Conservation (phyloP, 2,797 vertebrate species). For the Oryzias sinensis region DNA sequence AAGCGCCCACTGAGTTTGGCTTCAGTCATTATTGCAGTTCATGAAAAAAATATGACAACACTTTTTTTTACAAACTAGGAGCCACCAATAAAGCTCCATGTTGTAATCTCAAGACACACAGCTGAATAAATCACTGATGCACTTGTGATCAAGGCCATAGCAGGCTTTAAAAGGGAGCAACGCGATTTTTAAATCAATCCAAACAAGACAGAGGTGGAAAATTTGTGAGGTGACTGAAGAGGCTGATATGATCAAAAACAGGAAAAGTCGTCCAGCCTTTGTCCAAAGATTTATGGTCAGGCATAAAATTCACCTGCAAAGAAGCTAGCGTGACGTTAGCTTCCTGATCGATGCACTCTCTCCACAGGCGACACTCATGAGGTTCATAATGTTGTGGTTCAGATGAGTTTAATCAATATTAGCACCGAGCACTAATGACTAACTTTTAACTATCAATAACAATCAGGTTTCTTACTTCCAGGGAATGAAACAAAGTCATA, state of each 20-base stretch:
- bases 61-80: neutral
- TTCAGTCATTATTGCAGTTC: neutral
- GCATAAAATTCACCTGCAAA: neutral
- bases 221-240: neutral
- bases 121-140: conserved; percentile 1
- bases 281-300: neutral
- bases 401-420: neutral
- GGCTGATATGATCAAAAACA: neutral
- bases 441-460: neutral
- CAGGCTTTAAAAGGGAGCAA: neutral
- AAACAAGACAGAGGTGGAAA: neutral
- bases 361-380: neutral
- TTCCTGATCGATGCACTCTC: neutral
- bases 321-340: neutral
- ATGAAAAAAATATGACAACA: neutral
- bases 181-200: neutral
- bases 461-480: too few relatives aligned
- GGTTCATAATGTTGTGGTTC: neutral
- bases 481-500: too few relatives aligned
- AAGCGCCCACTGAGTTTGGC: neutral
- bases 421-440: neutral
- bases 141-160: neutral
- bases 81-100: neutral
- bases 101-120: neutral
- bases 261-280: neutral